A percentile compares a stretch with the other conserved stretches of the same genome.
phyloP scores from a whole-genome alignment of 2,888 invertebrate species.

The Griposia aprilina region DNA sequence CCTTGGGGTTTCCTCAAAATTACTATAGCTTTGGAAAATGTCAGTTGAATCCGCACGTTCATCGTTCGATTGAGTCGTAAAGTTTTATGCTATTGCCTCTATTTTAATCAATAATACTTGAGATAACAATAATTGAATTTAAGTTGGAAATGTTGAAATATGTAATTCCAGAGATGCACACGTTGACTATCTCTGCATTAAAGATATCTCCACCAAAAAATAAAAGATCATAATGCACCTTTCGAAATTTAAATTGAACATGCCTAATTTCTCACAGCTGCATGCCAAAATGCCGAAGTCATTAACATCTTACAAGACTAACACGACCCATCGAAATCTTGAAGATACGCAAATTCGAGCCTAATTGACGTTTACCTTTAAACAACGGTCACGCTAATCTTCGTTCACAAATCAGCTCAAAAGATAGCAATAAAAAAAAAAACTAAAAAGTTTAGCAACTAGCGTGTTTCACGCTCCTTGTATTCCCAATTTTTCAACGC shows the following conservation, averaged over 20 bases:
- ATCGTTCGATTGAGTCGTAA: constrained; percentile 34
- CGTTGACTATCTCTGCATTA: not conserved
- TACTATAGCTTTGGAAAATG: constrained; percentile 48
- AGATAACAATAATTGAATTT: constrained; percentile 19
- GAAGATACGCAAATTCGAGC: constrained; percentile 11
- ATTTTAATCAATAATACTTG: constrained; percentile 20
- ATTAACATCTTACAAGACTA: constrained; percentile 34
- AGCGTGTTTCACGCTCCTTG: constrained; percentile 60
- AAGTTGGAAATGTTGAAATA: constrained; percentile 16
- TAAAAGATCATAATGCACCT: not conserved
- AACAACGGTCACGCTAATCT: constrained; percentile 48
- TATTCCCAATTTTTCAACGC: constrained; percentile 45
- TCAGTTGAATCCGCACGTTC: constrained; percentile 33
- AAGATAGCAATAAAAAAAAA: constrained; percentile 37
- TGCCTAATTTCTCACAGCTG: constrained; percentile 38
- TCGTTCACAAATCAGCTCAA: constrained; percentile 26
- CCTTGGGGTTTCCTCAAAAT: constrained; percentile 55
- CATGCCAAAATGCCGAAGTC: constrained; percentile 36
- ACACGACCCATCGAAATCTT: constrained; percentile 9
- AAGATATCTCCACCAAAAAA: constrained; percentile 6
- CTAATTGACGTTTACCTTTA: constrained; percentile 40
- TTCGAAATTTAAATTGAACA: constrained; percentile 28
- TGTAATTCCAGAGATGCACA: not conserved
- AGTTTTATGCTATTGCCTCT: constrained; percentile 28
- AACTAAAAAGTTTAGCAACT: constrained; percentile 14